phyloP scores from a whole-genome alignment of 2,797 vertebrate genomes.

The Ibycter americanus region DNA sequence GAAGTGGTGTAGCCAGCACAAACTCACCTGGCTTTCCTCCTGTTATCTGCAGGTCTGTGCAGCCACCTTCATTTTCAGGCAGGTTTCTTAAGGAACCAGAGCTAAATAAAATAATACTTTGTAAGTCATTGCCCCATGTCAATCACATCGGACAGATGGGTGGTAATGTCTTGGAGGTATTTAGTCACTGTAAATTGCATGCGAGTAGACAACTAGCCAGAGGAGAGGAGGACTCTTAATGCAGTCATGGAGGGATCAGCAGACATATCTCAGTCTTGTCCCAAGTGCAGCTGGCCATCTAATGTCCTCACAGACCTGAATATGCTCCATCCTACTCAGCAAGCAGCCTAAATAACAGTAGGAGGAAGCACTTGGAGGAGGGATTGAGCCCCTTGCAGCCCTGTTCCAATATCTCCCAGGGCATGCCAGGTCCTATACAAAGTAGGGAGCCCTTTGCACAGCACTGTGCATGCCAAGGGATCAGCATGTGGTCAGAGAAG shows the following conservation, averaged over 20 bases:
- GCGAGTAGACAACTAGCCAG: neutral
- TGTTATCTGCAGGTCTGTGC: neutral
- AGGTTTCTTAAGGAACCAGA: neutral
- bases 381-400: neutral
- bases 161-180: neutral
- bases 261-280: neutral
- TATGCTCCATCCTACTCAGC: neutral
- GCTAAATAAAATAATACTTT: neutral
- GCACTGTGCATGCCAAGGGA: neutral
- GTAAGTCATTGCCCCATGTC: neutral
- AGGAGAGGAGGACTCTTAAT: neutral
- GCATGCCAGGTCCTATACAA: neutral
- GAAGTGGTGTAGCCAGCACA: neutral
- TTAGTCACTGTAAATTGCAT: neutral
- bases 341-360: neutral
- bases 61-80: neutral
- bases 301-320: neutral
- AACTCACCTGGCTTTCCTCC: neutral
- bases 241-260: neutral
- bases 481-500: neutral
- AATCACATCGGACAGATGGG: neutral
- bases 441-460: neutral
- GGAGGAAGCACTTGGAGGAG: neutral
- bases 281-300: neutral
- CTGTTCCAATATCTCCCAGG: neutral